phyloP scores from a whole-genome alignment of 2,113 vertebrate species.

The Pycnonotus jocosus region DNA sequence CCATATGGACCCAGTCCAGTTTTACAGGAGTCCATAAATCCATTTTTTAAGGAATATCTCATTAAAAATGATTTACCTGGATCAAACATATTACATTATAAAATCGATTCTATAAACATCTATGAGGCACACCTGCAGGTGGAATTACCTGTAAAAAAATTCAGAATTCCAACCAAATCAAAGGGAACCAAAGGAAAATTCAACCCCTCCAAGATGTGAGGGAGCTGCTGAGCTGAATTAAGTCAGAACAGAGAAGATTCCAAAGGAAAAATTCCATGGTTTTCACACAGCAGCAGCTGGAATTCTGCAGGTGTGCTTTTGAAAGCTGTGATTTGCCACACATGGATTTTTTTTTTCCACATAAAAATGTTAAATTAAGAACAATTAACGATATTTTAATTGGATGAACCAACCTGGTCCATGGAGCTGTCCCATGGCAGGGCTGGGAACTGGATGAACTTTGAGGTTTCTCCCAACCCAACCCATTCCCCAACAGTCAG shows the following conservation, averaged over 20 bases:
- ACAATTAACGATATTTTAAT: accelerated
- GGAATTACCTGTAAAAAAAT: background rate
- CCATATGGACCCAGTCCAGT: too few relatives aligned
- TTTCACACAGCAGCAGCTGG: background rate
- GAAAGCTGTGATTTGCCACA: background rate
- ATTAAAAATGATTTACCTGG: background rate
- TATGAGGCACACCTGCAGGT: background rate
- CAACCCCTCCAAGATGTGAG: background rate
- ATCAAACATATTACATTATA: background rate
- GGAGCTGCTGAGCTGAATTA: background rate
- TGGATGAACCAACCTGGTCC: background rate
- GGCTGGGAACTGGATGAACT: background rate
- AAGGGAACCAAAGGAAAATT: background rate
- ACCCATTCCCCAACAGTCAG: background rate
- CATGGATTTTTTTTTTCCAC: too few relatives aligned
- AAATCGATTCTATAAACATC: background rate
- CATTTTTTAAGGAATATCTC: background rate
- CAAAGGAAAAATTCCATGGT: background rate
- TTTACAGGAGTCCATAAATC: background rate
- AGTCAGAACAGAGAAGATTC: background rate
- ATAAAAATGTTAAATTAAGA: background rate
- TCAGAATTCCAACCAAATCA: background rate
- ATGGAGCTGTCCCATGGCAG: background rate
- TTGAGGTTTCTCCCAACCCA: background rate
- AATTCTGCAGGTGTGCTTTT: background rate